Base-by-base conservation (phyloP, 2,113 vertebrate species). In the Symphodus melops region DNA sequence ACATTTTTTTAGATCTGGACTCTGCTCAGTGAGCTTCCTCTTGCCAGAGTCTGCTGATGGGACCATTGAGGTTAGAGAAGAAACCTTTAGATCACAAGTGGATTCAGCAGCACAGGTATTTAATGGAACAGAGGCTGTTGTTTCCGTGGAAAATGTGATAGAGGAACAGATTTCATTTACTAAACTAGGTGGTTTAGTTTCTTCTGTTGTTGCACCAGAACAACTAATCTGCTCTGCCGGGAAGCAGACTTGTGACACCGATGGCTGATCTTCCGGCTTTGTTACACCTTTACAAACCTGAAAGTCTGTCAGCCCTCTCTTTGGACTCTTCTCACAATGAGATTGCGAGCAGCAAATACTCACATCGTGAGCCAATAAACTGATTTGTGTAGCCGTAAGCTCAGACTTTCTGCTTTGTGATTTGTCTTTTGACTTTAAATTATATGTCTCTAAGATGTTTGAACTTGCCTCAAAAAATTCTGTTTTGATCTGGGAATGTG, bases 61-160 rank as follows among this genome's bases (percentile, higher is more conserved):
- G 13, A 39, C 39, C 59, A 67, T 66, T 19, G 25, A 48, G 10
- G 14, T 7, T 9, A 17, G n/a, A 9, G 23, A 14, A 53, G 46
- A 55, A 49, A 39, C 41, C 3, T 56, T n/a, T 20, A 59, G 44
- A 71, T 16, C 49, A 1, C 25, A 41, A 44, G 51, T 51, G 4
- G 16, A 52, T 46, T 54, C 39, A 55, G 63, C 12, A 21, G 21
- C 41, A 62, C 28, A 51, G 52, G 36, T 39, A 36, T 68, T 58
- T n/a, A 68, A 46, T 1, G 44, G 21, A 39, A 54, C 52, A 67
- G 51, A 48, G 53, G 51, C 13, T 67, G 71, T 62, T 25, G 78
- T 67, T 42, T 88, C 75, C 57, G 58, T 63, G 16, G 81, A 76
- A 41, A 77, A 88, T 21, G 75, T 76, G n/a, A 87, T 82, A 11